Evolutionary conservation across 92 coral and sea anemone genomes (phyloP).

Genomic region (Scolanthus callimorphus): DNA sequence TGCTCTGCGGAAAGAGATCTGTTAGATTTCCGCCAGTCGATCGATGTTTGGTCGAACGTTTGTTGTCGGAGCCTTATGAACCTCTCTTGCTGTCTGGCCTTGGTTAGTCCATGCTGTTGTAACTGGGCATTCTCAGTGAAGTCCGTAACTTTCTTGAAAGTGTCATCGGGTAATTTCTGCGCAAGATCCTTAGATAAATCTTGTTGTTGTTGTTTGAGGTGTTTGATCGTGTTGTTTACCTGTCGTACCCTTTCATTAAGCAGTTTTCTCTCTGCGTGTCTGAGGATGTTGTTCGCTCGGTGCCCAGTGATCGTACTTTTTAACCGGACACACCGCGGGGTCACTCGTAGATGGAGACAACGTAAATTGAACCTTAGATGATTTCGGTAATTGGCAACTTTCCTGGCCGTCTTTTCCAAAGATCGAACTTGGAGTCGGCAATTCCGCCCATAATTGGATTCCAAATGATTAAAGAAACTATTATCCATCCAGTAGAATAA

Average conservation of each 20-base stretch:
- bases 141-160: constrained; percentile 14
- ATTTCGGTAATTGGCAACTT: too few relatives aligned
- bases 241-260: constrained; percentile 25
- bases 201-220: constrained; percentile 24
- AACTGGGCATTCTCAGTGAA: constrained; percentile 22
- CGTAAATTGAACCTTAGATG: too few relatives aligned
- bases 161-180: constrained; percentile 9
- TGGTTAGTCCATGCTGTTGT: constrained; percentile 13
- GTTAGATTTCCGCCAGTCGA: too few relatives aligned
- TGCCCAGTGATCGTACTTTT: constrained; percentile 10
- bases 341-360: too few relatives aligned
- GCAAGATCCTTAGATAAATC: constrained; percentile 12
- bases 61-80: constrained; percentile 17
- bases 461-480: too few relatives aligned
- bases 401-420: too few relatives aligned
- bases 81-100: constrained; percentile 13
- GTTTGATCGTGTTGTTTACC: constrained; percentile 16
- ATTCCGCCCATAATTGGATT: too few relatives aligned
- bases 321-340: too few relatives aligned
- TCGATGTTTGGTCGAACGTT: constrained; percentile 1
- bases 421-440: too few relatives aligned
- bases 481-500: too few relatives aligned
- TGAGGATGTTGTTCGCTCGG: constrained; percentile 9
- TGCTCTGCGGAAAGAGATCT: too few relatives aligned
- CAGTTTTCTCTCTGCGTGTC: constrained; percentile 29